Evolutionary conservation across 2,888 invertebrate genomes (phyloP).

Genomic region (Polymixis flavicincta): DNA sequence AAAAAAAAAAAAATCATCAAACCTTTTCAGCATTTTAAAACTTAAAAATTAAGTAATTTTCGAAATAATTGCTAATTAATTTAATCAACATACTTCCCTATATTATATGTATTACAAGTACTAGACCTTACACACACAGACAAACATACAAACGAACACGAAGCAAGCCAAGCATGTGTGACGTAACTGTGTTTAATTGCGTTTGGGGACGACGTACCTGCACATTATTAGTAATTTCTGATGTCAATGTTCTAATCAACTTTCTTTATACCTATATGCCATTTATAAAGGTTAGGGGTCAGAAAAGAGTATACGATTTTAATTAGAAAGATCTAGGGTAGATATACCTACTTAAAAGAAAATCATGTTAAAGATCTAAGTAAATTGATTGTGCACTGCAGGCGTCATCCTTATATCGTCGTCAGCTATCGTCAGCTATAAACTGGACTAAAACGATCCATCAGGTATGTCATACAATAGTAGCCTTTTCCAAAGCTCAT

Average conservation of each 20-base stretch:
- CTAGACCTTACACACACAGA: constrained; percentile 32
- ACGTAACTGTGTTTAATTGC: constrained; percentile 81
- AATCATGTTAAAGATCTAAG: constrained; percentile 30
- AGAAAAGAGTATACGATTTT: constrained; percentile 21
- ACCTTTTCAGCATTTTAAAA: background rate
- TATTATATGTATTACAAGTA: background rate
- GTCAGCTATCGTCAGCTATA: no score
- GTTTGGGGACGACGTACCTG: constrained; percentile 69
- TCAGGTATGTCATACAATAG: background rate
- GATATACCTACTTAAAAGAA: constrained; percentile 38
- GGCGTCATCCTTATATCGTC: background rate
- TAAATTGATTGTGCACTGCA: constrained; percentile 35
- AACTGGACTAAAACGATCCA: background rate
- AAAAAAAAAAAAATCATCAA: no score
- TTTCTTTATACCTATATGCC: constrained; percentile 41
- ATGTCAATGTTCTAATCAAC: constrained; percentile 62
- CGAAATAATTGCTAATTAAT: constrained; percentile 1
- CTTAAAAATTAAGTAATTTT: no score
- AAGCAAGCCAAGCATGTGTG: constrained; percentile 29
- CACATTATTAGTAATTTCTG: constrained; percentile 51
- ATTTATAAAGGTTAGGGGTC: constrained; percentile 50
- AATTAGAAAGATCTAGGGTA: constrained; percentile 50
- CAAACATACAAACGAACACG: constrained; percentile 26
- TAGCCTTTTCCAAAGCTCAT: background rate
- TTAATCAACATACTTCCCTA: background rate